Evolutionary conservation across 2,888 invertebrate genomes (phyloP).

Genomic region (Danaus chrysippus): DNA sequence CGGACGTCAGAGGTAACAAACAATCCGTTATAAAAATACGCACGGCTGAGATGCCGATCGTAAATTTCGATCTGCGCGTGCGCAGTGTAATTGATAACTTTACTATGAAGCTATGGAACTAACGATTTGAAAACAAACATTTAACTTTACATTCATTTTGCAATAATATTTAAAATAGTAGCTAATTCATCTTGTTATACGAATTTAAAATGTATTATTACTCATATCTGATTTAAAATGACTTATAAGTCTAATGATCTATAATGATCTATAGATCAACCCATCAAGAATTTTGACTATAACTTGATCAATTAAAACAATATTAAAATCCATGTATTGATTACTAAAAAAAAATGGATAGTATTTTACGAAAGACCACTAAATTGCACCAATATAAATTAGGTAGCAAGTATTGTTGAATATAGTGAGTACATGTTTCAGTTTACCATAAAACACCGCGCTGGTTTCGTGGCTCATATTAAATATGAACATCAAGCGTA

Average conservation of each 20-base stretch:
- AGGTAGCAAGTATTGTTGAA: no score
- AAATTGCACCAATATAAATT: no score
- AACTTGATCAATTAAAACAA: no score
- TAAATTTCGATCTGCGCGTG: constrained; percentile 43
- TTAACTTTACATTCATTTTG: not conserved
- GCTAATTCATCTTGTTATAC: not conserved
- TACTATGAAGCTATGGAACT: constrained; percentile 27
- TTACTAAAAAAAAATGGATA: no score
- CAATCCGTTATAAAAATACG: constrained; percentile 27
- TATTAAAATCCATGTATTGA: no score
- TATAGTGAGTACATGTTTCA: no score
- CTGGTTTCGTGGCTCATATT: constrained; percentile 31
- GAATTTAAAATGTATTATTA: no score
- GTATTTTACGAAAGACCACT: no score
- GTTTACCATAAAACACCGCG: constrained; percentile 8
- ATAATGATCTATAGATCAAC: no score
- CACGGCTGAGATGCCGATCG: constrained; percentile 34
- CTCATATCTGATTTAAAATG: no score
- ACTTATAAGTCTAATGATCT: no score
- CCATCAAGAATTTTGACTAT: no score
- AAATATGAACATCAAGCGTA: constrained; percentile 36
- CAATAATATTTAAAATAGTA: not conserved
- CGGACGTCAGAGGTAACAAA: constrained; percentile 14
- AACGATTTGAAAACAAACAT: not conserved
- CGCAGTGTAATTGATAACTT: constrained; percentile 34